A percentile compares a stretch with the other conserved stretches of the same genome.
These are phyloP conservation scores for Luidia sarsii DNA, from an alignment of 53 echinoderm and acorn worm species.

Conservation along the genomic window DNA sequence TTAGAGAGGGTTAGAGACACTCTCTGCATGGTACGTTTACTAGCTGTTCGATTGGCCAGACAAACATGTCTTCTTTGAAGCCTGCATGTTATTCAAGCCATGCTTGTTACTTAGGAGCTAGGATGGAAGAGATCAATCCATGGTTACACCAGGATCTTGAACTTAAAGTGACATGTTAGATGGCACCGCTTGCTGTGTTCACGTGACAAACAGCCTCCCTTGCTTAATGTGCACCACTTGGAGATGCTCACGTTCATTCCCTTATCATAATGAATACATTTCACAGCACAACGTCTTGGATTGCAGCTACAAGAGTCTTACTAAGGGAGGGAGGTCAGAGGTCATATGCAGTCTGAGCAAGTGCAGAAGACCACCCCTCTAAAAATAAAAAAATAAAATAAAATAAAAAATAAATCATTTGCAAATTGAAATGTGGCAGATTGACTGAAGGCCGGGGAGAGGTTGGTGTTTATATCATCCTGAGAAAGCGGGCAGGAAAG, in stretches of 20 bases:
- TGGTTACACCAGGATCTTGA: conserved; percentile 41
- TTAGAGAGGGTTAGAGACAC: too few relatives aligned
- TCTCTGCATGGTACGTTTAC: too few relatives aligned
- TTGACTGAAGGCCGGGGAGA: too few relatives aligned
- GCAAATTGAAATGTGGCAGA: too few relatives aligned
- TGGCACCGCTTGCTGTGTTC: conserved; percentile 25
- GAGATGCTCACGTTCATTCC: neutral
- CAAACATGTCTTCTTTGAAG: neutral
- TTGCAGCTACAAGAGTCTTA: too few relatives aligned
- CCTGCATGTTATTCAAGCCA: neutral
- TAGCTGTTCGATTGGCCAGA: neutral
- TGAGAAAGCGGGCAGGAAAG: too few relatives aligned
- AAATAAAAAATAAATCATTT: too few relatives aligned
- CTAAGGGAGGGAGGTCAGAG: conserved; percentile 21
- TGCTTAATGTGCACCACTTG: conserved; percentile 24
- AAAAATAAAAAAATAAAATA: too few relatives aligned
- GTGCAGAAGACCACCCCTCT: neutral
- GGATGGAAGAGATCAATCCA: neutral
- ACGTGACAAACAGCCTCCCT: conserved; percentile 20
- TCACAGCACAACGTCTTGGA: too few relatives aligned
- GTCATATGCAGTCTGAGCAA: conserved; percentile 6
- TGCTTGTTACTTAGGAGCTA: neutral
- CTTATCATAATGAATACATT: too few relatives aligned
- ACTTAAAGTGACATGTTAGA: conserved; percentile 41
- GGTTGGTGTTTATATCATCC: too few relatives aligned